Evolutionary conservation across 2,797 vertebrate species (phyloP).

Genomic region (Bovichtus diacanthus): DNA sequence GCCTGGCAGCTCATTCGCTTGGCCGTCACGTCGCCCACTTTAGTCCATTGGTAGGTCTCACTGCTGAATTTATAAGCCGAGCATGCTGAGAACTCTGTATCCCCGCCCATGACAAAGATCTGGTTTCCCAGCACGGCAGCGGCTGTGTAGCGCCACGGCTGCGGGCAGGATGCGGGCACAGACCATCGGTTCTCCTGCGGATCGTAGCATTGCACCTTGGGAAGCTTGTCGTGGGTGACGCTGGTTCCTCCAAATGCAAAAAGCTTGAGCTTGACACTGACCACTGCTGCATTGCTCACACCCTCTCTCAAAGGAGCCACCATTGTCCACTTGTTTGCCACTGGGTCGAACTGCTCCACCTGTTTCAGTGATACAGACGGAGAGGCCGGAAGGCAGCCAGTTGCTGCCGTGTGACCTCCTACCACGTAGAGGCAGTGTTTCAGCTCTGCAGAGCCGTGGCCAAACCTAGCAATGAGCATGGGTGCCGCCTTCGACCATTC

Average conservation of each 20-base stretch:
- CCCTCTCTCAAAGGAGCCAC: slow-evolving; percentile 96
- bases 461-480: slow-evolving; percentile 97
- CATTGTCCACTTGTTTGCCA: slow-evolving; percentile 98
- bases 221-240: slow-evolving; percentile 96
- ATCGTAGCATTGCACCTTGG: slow-evolving; percentile 98
- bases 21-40: slow-evolving; percentile 97
- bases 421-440: slow-evolving; percentile 98
- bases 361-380: slow-evolving; percentile 98
- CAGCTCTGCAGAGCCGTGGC: slow-evolving; percentile 96
- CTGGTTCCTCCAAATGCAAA: slow-evolving; percentile 98
- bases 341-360: slow-evolving; percentile 96
- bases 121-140: slow-evolving; percentile 97
- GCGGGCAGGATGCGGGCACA: slow-evolving; percentile 96
- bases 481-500: slow-evolving; percentile 99
- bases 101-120: slow-evolving; percentile 99
- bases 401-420: slow-evolving; percentile 96
- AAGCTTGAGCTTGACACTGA: slow-evolving; percentile 97
- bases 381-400: slow-evolving; percentile 96
- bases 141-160: slow-evolving; percentile 98
- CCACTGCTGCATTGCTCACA: slow-evolving; percentile 97
- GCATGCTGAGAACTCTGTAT: slow-evolving; percentile 98
- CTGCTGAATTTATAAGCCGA: slow-evolving; percentile 99
- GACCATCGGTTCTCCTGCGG: slow-evolving; percentile 97
- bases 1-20: slow-evolving; percentile 99
- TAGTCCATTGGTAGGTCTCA: slow-evolving; percentile 98